Evolutionary conservation across 2,888 invertebrate genomes (phyloP).

Genomic region (Scaptodrosophila latifasciaeformis): DNA sequence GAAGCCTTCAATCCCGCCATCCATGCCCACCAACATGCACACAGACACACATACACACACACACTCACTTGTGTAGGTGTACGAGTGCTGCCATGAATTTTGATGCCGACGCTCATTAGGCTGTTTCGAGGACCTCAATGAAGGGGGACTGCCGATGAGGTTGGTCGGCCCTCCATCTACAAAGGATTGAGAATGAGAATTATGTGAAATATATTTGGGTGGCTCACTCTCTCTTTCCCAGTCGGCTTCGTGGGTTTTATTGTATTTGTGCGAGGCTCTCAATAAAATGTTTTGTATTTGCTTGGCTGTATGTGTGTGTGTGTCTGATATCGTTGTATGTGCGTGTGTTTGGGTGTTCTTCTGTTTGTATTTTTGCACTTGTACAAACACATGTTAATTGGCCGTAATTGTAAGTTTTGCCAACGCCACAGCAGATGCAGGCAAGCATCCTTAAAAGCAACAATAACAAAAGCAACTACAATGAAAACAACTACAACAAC

Average conservation of each 20-base stretch:
- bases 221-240: slow-evolving; percentile 7
- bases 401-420: slow-evolving; percentile 62
- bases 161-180: too few relatives aligned
- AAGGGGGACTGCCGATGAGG: too few relatives aligned
- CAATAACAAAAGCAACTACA: slow-evolving; percentile 3
- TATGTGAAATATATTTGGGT: too few relatives aligned
- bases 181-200: slow-evolving; percentile 60
- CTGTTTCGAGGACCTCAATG: slow-evolving; percentile 29
- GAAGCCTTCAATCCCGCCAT: slow-evolving; percentile 8
- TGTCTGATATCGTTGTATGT: slow-evolving; percentile 8
- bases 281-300: slow-evolving; percentile 61
- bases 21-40: too few relatives aligned
- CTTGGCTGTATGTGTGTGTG: slow-evolving; percentile 1
- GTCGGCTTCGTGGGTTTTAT: slow-evolving; percentile 14
- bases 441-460: slow-evolving; percentile 14
- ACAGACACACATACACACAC: background rate
- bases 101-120: slow-evolving; percentile 64
- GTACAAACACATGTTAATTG: slow-evolving; percentile 69
- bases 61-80: background rate
- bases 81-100: slow-evolving; percentile 53
- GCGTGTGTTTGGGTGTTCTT: slow-evolving; percentile 30
- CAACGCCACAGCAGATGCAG: slow-evolving; percentile 45
- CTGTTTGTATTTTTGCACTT: slow-evolving; percentile 65
- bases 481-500: slow-evolving; percentile 17
- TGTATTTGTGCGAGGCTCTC: slow-evolving; percentile 39